These are phyloP conservation scores for Agrotis clavis DNA, from an alignment of 2,888 invertebrate genomes.

Conservation along the genomic window DNA sequence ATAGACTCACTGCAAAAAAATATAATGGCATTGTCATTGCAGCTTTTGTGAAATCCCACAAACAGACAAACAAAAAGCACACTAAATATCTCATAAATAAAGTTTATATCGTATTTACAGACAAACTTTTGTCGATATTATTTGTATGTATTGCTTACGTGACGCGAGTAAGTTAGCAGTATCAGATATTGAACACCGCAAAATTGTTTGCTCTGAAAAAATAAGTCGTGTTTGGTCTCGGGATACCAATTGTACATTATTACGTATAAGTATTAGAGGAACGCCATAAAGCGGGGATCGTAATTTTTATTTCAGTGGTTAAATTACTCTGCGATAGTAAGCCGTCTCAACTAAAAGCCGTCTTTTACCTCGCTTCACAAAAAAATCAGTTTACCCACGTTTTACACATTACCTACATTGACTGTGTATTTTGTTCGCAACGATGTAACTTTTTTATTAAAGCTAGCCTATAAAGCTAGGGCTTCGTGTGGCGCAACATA, in stretches of 20 bases:
- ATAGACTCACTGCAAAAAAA: conserved; percentile 18
- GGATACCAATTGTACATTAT: conserved; percentile 42
- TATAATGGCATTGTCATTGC: conserved; percentile 7
- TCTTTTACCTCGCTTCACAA: conserved; percentile 25
- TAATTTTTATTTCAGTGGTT: conserved; percentile 53
- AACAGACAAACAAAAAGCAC: conserved; percentile 44
- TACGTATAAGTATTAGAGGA: conserved; percentile 30
- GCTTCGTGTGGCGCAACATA: conserved; percentile 65
- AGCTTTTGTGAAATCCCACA: conserved; percentile 28
- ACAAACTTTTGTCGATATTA: conserved; percentile 65
- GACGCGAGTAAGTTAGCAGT: conserved; percentile 62
- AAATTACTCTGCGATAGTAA: conserved; percentile 32
- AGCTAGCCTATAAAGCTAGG: conserved; percentile 45
- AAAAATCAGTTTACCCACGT: conserved; percentile 38
- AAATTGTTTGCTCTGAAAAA: conserved; percentile 65
- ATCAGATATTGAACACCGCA: conserved; percentile 65
- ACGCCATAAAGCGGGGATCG: conserved; percentile 33
- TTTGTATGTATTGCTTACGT: conserved; percentile 71
- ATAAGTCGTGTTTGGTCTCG: conserved; percentile 54
- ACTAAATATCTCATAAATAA: conserved; percentile 60
- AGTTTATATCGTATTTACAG: conserved; percentile 62
- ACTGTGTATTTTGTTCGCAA: conserved; percentile 58
- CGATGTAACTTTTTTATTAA: conserved; percentile 60
- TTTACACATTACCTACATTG: conserved; percentile 49
- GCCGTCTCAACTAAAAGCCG: conserved; percentile 30